phyloP scores from a whole-genome alignment of 2,888 invertebrate species.

The Pyrrhia umbra region DNA sequence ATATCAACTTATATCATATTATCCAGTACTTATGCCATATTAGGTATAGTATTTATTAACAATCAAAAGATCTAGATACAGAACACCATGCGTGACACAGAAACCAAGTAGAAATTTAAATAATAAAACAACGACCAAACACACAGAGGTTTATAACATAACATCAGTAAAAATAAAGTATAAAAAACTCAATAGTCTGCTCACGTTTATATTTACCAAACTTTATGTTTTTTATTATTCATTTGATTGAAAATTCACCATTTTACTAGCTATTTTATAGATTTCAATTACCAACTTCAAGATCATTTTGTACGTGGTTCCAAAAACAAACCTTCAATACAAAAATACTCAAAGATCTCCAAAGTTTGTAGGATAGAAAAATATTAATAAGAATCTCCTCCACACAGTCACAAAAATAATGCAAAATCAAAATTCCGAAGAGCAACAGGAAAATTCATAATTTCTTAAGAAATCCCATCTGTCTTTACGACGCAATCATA shows the following conservation, averaged over 20 bases:
- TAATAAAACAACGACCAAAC: conserved; percentile 1
- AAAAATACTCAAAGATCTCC: not conserved
- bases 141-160: not conserved
- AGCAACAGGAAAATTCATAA: conserved; percentile 24
- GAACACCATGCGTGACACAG: not conserved
- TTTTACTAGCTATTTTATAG: conserved; percentile 37
- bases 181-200: not conserved
- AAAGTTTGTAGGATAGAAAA: not conserved
- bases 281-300: conserved; percentile 6
- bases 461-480: conserved; percentile 48
- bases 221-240: not conserved
- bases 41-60: no score
- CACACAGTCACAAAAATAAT: conserved; percentile 8
- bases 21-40: no score
- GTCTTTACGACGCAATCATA: conserved; percentile 65
- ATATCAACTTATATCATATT: no score
- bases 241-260: conserved; percentile 5
- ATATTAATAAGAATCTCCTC: conserved; percentile 1
- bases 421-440: conserved; percentile 11
- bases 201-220: not conserved
- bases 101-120: not conserved
- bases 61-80: no score
- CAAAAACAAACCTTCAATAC: not conserved
- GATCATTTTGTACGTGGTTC: conserved; percentile 10
- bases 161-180: not conserved